phyloP scores from a whole-genome alignment of 2,113 vertebrate species.

The Gopherus flavomarginatus region DNA sequence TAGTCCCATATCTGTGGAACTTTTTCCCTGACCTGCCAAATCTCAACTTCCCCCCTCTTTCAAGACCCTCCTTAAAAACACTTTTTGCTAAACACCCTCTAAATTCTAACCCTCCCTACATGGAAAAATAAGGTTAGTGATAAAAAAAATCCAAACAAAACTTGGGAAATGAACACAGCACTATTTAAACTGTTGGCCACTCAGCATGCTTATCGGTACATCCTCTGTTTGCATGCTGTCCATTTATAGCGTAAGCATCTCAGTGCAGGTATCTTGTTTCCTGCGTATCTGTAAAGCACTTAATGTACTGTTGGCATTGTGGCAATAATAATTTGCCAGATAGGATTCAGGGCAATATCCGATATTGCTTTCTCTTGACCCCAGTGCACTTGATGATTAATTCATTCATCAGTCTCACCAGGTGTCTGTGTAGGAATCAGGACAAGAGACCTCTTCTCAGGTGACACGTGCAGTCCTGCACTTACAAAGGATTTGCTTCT shows the following conservation, averaged over 20 bases:
- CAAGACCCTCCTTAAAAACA: background rate
- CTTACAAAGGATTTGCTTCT: background rate
- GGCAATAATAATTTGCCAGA: rapidly evolving
- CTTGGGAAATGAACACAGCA: background rate
- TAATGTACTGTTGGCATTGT: background rate
- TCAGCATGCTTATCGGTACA: background rate
- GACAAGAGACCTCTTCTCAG: background rate
- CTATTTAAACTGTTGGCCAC: rapidly evolving
- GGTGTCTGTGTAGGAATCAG: rapidly evolving
- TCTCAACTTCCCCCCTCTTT: background rate
- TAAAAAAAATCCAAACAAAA: background rate
- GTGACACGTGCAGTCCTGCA: background rate
- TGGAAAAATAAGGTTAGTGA: rapidly evolving
- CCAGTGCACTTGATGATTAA: rapidly evolving
- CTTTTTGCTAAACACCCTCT: background rate
- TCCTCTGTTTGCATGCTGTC: background rate
- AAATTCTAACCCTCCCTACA: background rate
- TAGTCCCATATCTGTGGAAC: background rate
- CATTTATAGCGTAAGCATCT: rapidly evolving
- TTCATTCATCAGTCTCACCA: rapidly evolving
- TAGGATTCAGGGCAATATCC: rapidly evolving
- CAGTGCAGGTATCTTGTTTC: background rate
- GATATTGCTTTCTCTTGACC: rapidly evolving
- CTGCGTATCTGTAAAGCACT: background rate
- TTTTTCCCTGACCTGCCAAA: background rate